Percentiles rank a stretch among this genome's conserved stretches.
These are phyloP conservation scores for Lobophora halterata DNA, from an alignment of 2,888 invertebrate genomes.

Conservation along the genomic window DNA sequence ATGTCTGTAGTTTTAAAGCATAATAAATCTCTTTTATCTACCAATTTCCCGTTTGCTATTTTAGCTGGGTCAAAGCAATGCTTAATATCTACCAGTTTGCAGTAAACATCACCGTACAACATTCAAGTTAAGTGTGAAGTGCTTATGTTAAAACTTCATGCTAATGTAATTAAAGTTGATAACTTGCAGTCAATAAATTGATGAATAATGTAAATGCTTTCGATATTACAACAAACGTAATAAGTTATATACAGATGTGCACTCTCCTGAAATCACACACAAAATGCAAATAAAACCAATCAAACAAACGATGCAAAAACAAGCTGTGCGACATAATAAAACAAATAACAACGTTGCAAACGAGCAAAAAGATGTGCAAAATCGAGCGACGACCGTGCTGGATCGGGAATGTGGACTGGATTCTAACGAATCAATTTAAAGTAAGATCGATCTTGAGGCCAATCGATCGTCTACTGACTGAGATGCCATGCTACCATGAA, in stretches of 20 bases:
- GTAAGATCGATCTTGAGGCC: constrained; percentile 33
- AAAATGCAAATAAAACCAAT: constrained; percentile 25
- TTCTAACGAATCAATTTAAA: constrained; percentile 47
- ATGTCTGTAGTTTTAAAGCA: too few relatives aligned
- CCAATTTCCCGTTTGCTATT: too few relatives aligned
- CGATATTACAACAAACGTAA: too few relatives aligned
- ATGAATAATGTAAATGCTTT: constrained; percentile 21
- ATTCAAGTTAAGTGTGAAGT: too few relatives aligned
- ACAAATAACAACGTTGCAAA: constrained; percentile 53
- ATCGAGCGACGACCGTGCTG: constrained; percentile 54
- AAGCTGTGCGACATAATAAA: constrained; percentile 64
- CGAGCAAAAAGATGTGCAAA: constrained; percentile 74
- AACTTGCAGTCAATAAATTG: constrained; percentile 19
- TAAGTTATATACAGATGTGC: too few relatives aligned
- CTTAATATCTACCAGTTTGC: too few relatives aligned
- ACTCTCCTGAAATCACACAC: constrained; percentile 36
- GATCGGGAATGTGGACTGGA: constrained; percentile 68
- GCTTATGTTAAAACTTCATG: constrained; percentile 17
- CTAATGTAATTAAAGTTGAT: constrained; percentile 23
- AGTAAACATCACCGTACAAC: too few relatives aligned
- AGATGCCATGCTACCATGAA: constrained; percentile 10
- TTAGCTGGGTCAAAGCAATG: too few relatives aligned
- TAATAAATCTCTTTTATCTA: too few relatives aligned
- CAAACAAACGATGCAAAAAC: constrained; percentile 32
- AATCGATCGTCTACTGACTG: constrained; percentile 21